Evolutionary conservation across 1,140 invertebrate genomes (phyloP), one percentile per base, ranked within the genome.

Genomic region (Tetramorium parvispinum): DNA sequence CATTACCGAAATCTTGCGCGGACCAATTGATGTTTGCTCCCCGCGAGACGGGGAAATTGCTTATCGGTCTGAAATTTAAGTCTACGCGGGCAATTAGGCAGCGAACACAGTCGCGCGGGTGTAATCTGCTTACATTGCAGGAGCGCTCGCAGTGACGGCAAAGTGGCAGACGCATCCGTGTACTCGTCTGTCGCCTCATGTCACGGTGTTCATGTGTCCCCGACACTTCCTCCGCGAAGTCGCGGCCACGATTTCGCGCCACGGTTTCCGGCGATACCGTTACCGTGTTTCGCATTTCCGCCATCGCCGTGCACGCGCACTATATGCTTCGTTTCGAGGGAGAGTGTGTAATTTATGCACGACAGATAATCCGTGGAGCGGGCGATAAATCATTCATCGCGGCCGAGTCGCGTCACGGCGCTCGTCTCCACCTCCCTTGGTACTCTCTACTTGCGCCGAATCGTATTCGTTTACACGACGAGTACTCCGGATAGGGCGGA

Each of bases 381-480:
- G 32, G n/a, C 61, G 68, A 73, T 82, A 83, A 83, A 83, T 83
- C 79, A 83, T 83, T 83, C 79, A 83, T 83, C 68, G 68, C 53
- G 79, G 79, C 68, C 18, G 68, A 83, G 79, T 83, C 51, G 68
- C 37, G 78, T 81, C 78, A 68, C 63, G 61, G n/a, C 63, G n/a
- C 73, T 2, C 21, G 53, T 59, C 79, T 82, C 79, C 40, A 40
- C 40, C 79, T 46, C 32, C n/a, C 37, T 24, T 40, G 53, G 37
- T 49, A 59, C 18, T 49, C 46, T 70, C 40, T 13, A 73, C 40
- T 73, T 6, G 66, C 68, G 11, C 37, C 40, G 68, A 73, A 55
- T 46, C 24, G 51, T 83, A 61, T 24, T 83, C 79, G 68, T 83
- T 83, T 83, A 75, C 68, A 75, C 55, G 40, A 71, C 51, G 68